Base-by-base conservation (phyloP, 2,797 vertebrate genomes). In the Halcyon smyrnensis region DNA sequence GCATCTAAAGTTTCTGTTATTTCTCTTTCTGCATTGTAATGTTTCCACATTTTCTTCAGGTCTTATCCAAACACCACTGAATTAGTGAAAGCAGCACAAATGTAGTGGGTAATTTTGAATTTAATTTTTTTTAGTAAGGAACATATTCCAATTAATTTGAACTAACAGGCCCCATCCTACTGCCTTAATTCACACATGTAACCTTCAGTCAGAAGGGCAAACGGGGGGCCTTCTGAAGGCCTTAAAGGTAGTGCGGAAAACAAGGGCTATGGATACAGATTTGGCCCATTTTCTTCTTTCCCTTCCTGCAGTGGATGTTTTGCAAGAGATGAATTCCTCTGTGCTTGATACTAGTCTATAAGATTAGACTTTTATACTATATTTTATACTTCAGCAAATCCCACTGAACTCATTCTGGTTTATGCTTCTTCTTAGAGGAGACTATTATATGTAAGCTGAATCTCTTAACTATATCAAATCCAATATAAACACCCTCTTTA, bases 401-500 rank as follows among this genome's bases (percentile, higher is more conserved):
- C 96, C 92, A 93, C 77, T 69, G 93, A 97, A 96, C 91, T 96
- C 93, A 92, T 97, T 96, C 75, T 89, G 36, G 39, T 95, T 97
- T 96, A 94, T 97, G 82, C 81, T 97, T 16, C 74, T 92, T 97
- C 74, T 95, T 95, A 90, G 86, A 83, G 74, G 43, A 97, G 81
- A 92, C 68, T 92, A 75, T 97, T 93, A 92, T 62, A 95, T 91
- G 60, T 93, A 97, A 97, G 37, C 43, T 93, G 79, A 96, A 96
- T 97, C 62, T 96, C 84, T 95, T 97, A 94, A 97, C 57, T 96
- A 97, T 90, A 96, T 96, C 88, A 97, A 97, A 87, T 97, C 77
- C 84, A 97, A 97, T 97, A 97, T 97, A 95, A 97, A 98, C 91
- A 93, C 93, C 68, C 93, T 85, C 87, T 97, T 96, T 93, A 95